A percentile compares a stretch with the other conserved stretches of the same genome.
phyloP scores from a whole-genome alignment of 2,113 vertebrate genomes.

The Pleuronectes platessa region DNA sequence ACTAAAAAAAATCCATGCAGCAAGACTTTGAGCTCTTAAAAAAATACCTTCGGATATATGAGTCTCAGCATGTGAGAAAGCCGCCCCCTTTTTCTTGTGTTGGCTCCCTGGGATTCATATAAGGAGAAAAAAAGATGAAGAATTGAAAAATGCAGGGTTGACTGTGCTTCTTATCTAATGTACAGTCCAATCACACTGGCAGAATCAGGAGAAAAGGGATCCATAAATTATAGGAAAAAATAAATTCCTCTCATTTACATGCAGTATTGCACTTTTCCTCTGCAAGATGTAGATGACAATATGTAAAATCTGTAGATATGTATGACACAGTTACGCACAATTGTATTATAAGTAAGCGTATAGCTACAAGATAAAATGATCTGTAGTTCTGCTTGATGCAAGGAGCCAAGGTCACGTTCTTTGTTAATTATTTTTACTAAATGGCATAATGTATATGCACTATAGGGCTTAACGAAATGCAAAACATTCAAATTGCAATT shows the following conservation, averaged over 20 bases:
- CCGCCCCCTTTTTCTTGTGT: constrained; percentile 79
- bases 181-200: constrained; percentile 26
- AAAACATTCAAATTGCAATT: neutral
- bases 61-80: constrained; percentile 78
- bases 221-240: constrained; percentile 24
- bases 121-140: constrained; percentile 41
- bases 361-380: constrained; percentile 2
- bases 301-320: constrained; percentile 17
- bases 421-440: constrained; percentile 3
- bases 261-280: neutral
- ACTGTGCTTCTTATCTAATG: constrained; percentile 31
- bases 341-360: constrained; percentile 15
- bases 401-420: constrained; percentile 7
- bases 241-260: constrained; percentile 14
- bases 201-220: constrained; percentile 31
- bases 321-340: constrained; percentile 5
- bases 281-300: constrained; percentile 17
- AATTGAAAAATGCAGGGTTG: constrained; percentile 65
- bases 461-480: neutral
- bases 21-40: constrained; percentile 32
- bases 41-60: constrained; percentile 82
- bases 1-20: constrained; percentile 49
- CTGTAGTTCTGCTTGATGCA: constrained; percentile 3
- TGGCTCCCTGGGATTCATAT: constrained; percentile 75
- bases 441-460: neutral